These are phyloP conservation scores for Limanda limanda DNA, from an alignment of 2,113 vertebrate species.

Conservation along the genomic window DNA sequence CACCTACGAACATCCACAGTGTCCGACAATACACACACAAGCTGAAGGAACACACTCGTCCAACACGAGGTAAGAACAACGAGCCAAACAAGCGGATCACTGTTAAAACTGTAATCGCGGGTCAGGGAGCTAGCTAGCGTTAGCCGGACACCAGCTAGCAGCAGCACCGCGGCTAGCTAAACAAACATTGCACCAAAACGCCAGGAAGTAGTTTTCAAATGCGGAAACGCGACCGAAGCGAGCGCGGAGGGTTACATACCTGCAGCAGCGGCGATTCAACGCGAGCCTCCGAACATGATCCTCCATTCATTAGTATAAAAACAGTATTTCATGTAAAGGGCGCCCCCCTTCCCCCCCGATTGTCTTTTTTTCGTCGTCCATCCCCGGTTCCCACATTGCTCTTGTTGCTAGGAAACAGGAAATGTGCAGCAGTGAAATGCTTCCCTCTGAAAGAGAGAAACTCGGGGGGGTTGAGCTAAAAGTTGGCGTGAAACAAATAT, in stretches of 20 bases:
- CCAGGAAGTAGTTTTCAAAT: slow-evolving; percentile 33
- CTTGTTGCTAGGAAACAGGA: slow-evolving; percentile 86
- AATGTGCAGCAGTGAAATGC: slow-evolving; percentile 82
- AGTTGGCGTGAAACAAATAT: not conserved
- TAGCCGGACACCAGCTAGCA: slow-evolving; percentile 55
- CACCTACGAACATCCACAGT: not conserved
- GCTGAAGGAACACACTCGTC: accelerated
- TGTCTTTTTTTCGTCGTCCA: slow-evolving; percentile 70
- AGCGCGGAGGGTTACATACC: slow-evolving; percentile 46
- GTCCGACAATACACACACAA: not conserved
- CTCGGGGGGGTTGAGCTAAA: not conserved
- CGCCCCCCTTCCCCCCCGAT: slow-evolving; percentile 65
- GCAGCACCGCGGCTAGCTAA: slow-evolving; percentile 66
- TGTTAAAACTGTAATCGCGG: not conserved
- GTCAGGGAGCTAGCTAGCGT: slow-evolving; percentile 2
- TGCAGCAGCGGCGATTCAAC: not conserved
- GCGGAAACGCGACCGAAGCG: not conserved
- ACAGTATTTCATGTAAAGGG: slow-evolving; percentile 45
- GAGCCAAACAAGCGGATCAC: not conserved
- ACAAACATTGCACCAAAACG: slow-evolving; percentile 80
- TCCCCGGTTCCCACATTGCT: slow-evolving; percentile 73
- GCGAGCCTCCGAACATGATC: not conserved
- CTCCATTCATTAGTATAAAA: slow-evolving; percentile 17
- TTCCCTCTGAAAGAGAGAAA: slow-evolving; percentile 57
- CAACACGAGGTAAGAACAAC: not conserved